A percentile compares a stretch with the other conserved stretches of the same genome.
Evolutionary conservation across 2,797 vertebrate genomes (phyloP).

Genomic region (Muscicapa striata): DNA sequence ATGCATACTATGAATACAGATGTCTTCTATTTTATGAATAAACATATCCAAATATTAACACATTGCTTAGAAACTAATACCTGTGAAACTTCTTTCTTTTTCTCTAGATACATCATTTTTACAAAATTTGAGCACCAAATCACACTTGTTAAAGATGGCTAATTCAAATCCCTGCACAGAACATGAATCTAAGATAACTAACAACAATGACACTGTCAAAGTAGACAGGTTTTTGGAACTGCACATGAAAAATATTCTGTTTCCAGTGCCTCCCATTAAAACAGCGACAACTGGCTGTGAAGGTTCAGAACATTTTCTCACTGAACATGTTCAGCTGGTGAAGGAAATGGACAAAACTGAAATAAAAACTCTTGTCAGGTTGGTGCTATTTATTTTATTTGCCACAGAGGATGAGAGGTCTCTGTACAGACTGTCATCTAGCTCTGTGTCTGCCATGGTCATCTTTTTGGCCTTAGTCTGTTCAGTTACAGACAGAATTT

Average conservation of each 20-base stretch:
- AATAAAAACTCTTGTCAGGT: slow-evolving; percentile 59
- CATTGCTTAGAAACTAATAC: neutral
- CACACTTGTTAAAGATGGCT: neutral
- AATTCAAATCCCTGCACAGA: neutral
- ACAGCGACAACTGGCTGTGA: slow-evolving; percentile 15
- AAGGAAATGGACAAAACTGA: slow-evolving; percentile 40
- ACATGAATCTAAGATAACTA: neutral
- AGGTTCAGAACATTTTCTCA: neutral
- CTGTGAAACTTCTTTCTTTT: neutral
- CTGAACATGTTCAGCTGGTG: slow-evolving; percentile 25
- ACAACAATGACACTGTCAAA: neutral
- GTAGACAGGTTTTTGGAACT: slow-evolving; percentile 64
- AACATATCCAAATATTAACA: neutral
- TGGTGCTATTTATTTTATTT: neutral
- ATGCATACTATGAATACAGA: neutral
- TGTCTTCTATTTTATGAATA: neutral
- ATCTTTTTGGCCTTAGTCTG: neutral
- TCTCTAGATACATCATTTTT: slow-evolving; percentile 49
- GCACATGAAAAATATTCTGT: slow-evolving; percentile 71
- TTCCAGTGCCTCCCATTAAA: slow-evolving; percentile 49
- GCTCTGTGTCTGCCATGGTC: neutral
- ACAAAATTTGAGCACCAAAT: slow-evolving; percentile 55
- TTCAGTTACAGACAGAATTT: neutral
- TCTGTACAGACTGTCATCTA: neutral
- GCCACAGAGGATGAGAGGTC: neutral